Base-by-base conservation (phyloP, 2,113 vertebrate genomes). In the Periophthalmodon schlosseri region DNA sequence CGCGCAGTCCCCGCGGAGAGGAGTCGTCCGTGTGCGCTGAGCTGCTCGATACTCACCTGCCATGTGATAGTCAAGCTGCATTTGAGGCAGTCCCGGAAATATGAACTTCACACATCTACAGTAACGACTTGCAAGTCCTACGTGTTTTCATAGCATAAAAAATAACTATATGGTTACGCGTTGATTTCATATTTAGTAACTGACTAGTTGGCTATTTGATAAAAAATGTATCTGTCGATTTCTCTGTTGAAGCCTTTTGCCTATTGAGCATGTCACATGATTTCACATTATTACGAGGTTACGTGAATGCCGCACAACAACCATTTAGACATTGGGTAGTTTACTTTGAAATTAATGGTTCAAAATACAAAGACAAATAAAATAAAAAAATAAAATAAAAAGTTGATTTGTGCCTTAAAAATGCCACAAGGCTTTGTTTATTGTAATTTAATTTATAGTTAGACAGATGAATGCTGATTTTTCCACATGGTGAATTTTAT, bases 1-100 rank as follows among this genome's bases (percentile, higher is more conserved):
- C 24, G 72, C 9, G 4, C 15, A 34, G 36, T 36, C 50, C 18
- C 28, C 16, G 14, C 18, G 21, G 8, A 4, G 5, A 56, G 21
- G 12, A 8, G 7, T 56, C 69, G 18, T 0, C 5, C n/a, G 50
- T 3, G 20, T 2, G 10, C 67, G 1, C 7, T 77, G 21, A 66
- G 4, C 68, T 57, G 44, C 68, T 73, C 78, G 68, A 72, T 73
- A 61, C 50, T 68, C 86, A 87, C 80, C 85, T 88, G 84, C 84
- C 83, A 85, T 87, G 86, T 86, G 88, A 91, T 72, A 70, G 65
- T 18, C 63, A 33, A 7, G 84, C 15, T 72, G 87, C 87, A 15
- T 91, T 91, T 84, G 87, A 0, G 71, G 5, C n/a, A 68, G 0
- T 15, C 73, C 68, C 79, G 84, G 1, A 79, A 78, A 18, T 50